phyloP scores from a whole-genome alignment of 2,888 invertebrate genomes.

The Taenaris catops region DNA sequence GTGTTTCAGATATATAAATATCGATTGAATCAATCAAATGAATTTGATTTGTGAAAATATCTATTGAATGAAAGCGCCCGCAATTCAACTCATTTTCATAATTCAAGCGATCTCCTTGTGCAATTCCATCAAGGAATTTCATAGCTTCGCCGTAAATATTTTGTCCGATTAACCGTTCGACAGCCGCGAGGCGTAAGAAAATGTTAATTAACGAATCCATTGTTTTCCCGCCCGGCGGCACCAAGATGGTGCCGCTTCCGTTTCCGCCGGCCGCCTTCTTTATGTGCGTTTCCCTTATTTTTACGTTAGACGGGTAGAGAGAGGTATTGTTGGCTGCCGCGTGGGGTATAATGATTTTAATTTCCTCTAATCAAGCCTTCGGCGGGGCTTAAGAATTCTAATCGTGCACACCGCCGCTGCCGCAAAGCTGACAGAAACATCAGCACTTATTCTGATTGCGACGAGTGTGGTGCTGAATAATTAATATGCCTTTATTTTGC shows the following conservation, averaged over 20 bases:
- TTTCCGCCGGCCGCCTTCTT: constrained; percentile 75
- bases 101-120: constrained; percentile 29
- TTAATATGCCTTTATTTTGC: constrained; percentile 76
- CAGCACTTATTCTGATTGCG: constrained; percentile 79
- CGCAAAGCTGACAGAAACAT: constrained; percentile 74
- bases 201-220: constrained; percentile 89
- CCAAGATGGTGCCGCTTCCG: constrained; percentile 81
- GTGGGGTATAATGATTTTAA: constrained; percentile 79
- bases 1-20: too few relatives aligned
- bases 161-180: constrained; percentile 80
- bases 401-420: constrained; percentile 61
- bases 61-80: constrained; percentile 9
- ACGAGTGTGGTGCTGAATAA: constrained; percentile 78
- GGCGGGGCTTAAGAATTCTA: constrained; percentile 78
- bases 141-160: constrained; percentile 75
- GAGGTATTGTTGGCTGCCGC: constrained; percentile 63
- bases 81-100: constrained; percentile 26
- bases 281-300: constrained; percentile 77
- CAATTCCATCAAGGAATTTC: constrained; percentile 67
- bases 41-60: too few relatives aligned
- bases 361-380: constrained; percentile 80
- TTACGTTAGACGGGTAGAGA: constrained; percentile 63
- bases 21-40: too few relatives aligned
- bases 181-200: constrained; percentile 84
- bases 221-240: constrained; percentile 83